Evolutionary conservation across 2,888 invertebrate species (phyloP).

Genomic region (Drosophila subquinaria): DNA sequence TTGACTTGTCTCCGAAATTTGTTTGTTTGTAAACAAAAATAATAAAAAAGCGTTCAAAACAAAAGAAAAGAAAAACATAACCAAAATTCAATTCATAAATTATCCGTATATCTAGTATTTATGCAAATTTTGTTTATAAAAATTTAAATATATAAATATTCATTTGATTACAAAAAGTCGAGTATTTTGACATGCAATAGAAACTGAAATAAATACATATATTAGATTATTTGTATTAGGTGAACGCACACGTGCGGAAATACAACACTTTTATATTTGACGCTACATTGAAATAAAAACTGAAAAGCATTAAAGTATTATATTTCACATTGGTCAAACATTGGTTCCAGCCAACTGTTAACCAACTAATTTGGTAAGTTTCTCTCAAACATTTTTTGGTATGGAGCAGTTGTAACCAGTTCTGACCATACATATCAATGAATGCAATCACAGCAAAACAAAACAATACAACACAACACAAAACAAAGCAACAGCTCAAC

Average conservation of each 20-base stretch:
- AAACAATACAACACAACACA: slow-evolving; percentile 3
- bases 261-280: slow-evolving; percentile 2
- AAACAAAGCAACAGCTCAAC: slow-evolving; percentile 13
- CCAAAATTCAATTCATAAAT: slow-evolving; percentile 23
- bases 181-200: neutral
- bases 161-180: slow-evolving; percentile 13
- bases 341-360: slow-evolving; percentile 1
- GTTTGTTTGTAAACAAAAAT: slow-evolving; percentile 37
- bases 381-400: slow-evolving; percentile 23
- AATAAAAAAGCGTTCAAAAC: slow-evolving; percentile 21
- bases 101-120: slow-evolving; percentile 12
- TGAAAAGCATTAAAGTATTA: slow-evolving; percentile 8
- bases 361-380: slow-evolving; percentile 20
- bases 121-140: slow-evolving; percentile 11
- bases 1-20: slow-evolving; percentile 3
- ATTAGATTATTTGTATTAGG: slow-evolving; percentile 2
- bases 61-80: slow-evolving; percentile 17
- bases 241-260: neutral
- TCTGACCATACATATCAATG: slow-evolving; percentile 17
- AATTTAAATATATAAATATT: slow-evolving; percentile 24
- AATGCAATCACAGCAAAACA: slow-evolving; percentile 36
- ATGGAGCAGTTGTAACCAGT: slow-evolving; percentile 44
- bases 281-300: slow-evolving; percentile 20
- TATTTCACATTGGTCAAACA: slow-evolving; percentile 18
- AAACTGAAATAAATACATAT: slow-evolving; percentile 8